Evolutionary conservation across 2,888 invertebrate genomes (phyloP), one percentile per base, ranked within the genome.

Genomic region (Caenorhabditis macrosperma): DNA sequence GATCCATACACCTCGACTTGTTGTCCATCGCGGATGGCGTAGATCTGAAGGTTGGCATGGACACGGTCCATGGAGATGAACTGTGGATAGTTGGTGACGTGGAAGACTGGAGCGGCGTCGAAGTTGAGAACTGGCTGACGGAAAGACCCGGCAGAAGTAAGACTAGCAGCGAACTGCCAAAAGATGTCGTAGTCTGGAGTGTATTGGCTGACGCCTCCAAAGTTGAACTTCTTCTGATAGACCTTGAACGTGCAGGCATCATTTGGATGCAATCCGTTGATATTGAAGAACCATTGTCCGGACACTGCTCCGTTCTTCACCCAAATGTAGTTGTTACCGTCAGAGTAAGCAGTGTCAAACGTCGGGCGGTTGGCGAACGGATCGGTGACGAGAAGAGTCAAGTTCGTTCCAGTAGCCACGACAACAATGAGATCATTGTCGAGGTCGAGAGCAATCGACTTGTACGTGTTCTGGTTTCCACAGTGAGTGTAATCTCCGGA

Each of bases 1-100:
- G 86, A 83, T 52, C 83, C 83, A 38, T 85, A 86, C 10, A 87
- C 83, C 60, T 84, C 83, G 2, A 60, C 55, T 54, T 84, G 83
- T 17, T 71, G 44, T 63, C 82, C 79, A 28, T 78, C 67, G 33
- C 86, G 74, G 15, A 64, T 59, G 5, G 86, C 82, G 54, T 82
- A 85, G 48, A 87, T 78, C 59, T 76, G 81, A 46, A 87, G 69
- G 24, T 69, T 83, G 22, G 85, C 79, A 20, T 78, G 76, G 3
- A 82, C 71, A 48, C 78, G 74, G 30, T 83, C 81, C 60, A 82
- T 83, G 0, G 78, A 68, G 2, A 78, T 50, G 33, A 66, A 57
- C 15, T 59, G 46, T n/a, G 82, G 82, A 59, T 80, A 84, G 66
- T 82, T 81, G 33, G 77, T 67, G 22, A 84, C 63, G 38, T 77